Base-by-base conservation (phyloP, 2,113 vertebrate genomes). In the Dicerorhinus sumatrensis region DNA sequence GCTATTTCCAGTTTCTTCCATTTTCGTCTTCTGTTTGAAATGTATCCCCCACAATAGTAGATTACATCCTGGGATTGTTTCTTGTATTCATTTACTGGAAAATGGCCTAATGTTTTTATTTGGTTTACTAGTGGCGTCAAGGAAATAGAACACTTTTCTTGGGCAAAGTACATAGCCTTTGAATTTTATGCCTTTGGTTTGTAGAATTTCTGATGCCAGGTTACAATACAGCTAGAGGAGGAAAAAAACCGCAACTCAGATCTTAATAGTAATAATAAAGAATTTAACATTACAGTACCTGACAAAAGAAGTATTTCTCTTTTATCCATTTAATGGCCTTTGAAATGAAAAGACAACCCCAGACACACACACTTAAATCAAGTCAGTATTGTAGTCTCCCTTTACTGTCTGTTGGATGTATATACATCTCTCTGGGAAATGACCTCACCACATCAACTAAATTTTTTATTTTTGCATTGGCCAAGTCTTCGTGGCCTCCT, bases 1-100 rank as follows among this genome's bases (percentile, higher is more conserved):
- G 60, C 72, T 95, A 81, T 92, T 93, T 97, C 46, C 25, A 33
- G 48, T 83, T 88, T 82, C 69, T 84, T 95, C 91, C 63, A 31
- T 58, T 87, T 95, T 95, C 39, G 27, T 91, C 73, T 84, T 84
- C 72, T 81, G 27, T 92, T 82, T 94, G 79, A 85, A 84, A 69
- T 54, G 29, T 73, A 42, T 79, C n/a, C 54, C 88, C 20, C 16
- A 58, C 39, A 83, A 84, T 29, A 69, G 67, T 62, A 27, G 21
- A 14, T 54, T 46, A n/a, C 5, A 46, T 46, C 27, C 42, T 65
- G 14, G 83, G 89, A 84, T 92, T 90, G 13, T 48, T 70, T 81
- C 89, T 75, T 31, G 0, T 23, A 10, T 60, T 80, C 11, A 63
- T 84, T 87, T 92, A 39, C 69, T 97, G 94, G 60, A 73, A 75